Base-by-base conservation (phyloP, 2,888 invertebrate genomes). In the Heliconius ismenius region DNA sequence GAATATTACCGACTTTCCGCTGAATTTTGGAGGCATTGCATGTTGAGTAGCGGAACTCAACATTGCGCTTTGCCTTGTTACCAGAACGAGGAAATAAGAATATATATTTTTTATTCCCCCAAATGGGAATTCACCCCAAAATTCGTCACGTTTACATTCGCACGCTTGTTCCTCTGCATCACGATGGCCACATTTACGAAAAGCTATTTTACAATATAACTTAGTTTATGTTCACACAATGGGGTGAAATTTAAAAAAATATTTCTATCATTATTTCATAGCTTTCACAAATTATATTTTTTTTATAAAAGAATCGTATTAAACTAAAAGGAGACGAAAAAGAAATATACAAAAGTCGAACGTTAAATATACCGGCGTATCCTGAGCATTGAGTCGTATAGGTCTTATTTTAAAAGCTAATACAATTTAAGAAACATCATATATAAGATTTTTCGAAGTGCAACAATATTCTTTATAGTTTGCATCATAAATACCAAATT, bases 381-480 rank as follows among this genome's bases (percentile, higher is more conserved):
- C 78, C 70, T 73, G 74, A 65, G 64, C 77, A 77, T 79, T 79
- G 58, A 79, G 75, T 72, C 36, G 74, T 79, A 78, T 79, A 79
- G 73, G 74, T 81, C 75, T 78, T 79, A 78, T 76, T 77, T 75
- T 26, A 21, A 69, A 73, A 43, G 54, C 24, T 36, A 64, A 62
- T 49, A 39, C 36, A 21, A 64, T 10, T 36, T 15, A 67, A 39
- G 54, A 63, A 77, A 76, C 24, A 73, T 54, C 76, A 43, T 78
- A 77, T 58, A 7, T 43, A 36, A 7, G 15, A 11, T 11, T 4
- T n/a, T 43, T 26, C 28, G 13, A 21, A 13, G 6, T n/a, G 26
- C 73, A 67, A 69, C 24, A 69, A 39, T 65, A 13, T 62, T 73
- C 79, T 39, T 21, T 77, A 77, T 60, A 24, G 0, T 10, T 0